Conservation (phyloP, 1,140 invertebrate species). For the Spodoptera litura region DNA sequence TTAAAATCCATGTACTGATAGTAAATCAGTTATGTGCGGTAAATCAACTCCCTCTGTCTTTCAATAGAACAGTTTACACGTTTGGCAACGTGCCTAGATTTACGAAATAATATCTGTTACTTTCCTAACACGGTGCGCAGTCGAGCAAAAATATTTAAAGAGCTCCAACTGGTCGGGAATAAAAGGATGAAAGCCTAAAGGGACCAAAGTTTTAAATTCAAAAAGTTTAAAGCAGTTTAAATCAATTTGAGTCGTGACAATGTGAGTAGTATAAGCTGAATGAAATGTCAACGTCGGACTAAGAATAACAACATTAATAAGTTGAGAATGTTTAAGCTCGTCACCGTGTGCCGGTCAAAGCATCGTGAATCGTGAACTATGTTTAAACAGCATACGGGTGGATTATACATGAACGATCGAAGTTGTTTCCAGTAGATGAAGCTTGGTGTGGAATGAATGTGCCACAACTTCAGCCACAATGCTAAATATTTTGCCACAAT, state of each 20-base stretch:
- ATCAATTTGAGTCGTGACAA: constrained; percentile 19
- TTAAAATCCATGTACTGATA: constrained; percentile 27
- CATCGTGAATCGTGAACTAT: neutral
- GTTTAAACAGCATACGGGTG: neutral
- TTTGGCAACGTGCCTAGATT: constrained; percentile 38
- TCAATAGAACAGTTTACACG: constrained; percentile 26
- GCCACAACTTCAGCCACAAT: neutral
- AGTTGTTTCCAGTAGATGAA: constrained; percentile 8
- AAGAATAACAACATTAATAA: constrained; percentile 26
- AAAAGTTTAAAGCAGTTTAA: neutral
- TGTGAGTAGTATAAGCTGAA: neutral
- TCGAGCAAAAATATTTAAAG: neutral
- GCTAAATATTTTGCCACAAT: neutral
- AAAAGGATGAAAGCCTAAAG: neutral
- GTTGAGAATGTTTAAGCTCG: constrained; percentile 1
- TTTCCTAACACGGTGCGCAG: neutral
- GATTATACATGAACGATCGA: constrained; percentile 9
- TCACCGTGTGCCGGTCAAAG: constrained; percentile 15
- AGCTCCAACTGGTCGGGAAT: neutral
- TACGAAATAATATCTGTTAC: constrained; percentile 6
- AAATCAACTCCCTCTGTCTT: constrained; percentile 29
- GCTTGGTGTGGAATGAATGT: neutral
- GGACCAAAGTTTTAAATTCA: constrained; percentile 4
- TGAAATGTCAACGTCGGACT: constrained; percentile 22
- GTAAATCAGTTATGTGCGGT: constrained; percentile 10